phyloP scores from a whole-genome alignment of 2,888 invertebrate species.

The Drosophila nr. fundita region DNA sequence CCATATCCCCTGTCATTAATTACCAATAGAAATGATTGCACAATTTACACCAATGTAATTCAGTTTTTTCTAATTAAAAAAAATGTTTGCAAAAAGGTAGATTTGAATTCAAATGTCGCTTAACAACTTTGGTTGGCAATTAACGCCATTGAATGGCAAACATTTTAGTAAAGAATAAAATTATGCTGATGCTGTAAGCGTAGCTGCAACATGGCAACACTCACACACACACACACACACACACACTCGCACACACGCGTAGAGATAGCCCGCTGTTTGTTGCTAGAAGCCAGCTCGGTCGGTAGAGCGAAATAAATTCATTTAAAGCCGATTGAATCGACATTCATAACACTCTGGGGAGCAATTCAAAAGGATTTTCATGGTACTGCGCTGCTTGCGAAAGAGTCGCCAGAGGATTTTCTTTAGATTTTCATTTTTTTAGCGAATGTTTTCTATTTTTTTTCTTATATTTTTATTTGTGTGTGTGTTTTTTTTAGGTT shows the following conservation, averaged over 20 bases:
- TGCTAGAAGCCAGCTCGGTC: slow-evolving; percentile 8
- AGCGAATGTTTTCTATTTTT: slow-evolving; percentile 42
- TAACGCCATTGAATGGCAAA: slow-evolving; percentile 33
- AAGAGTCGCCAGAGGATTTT: slow-evolving; percentile 74
- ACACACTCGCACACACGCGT: slow-evolving; percentile 1
- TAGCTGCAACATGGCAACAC: slow-evolving; percentile 29
- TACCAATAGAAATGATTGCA: not conserved
- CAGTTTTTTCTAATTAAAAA: slow-evolving; percentile 2
- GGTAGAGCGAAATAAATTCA: slow-evolving; percentile 81
- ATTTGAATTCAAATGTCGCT: slow-evolving; percentile 5
- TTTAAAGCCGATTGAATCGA: slow-evolving; percentile 83
- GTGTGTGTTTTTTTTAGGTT: slow-evolving; percentile 48
- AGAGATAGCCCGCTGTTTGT: not conserved
- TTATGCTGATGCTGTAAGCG: slow-evolving; percentile 38
- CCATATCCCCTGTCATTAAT: not conserved
- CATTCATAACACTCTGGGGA: slow-evolving; percentile 84
- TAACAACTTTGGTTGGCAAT: slow-evolving; percentile 39
- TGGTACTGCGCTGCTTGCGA: slow-evolving; percentile 60
- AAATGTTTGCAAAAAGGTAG: not conserved
- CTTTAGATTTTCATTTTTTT: slow-evolving; percentile 75
- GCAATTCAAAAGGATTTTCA: slow-evolving; percentile 83
- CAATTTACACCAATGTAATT: not conserved
- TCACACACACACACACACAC: slow-evolving; percentile 4
- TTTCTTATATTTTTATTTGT: slow-evolving; percentile 36
- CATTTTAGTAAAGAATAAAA: slow-evolving; percentile 19